Conservation (phyloP, 1,140 invertebrate genomes). For the Dreissena polymorpha region DNA sequence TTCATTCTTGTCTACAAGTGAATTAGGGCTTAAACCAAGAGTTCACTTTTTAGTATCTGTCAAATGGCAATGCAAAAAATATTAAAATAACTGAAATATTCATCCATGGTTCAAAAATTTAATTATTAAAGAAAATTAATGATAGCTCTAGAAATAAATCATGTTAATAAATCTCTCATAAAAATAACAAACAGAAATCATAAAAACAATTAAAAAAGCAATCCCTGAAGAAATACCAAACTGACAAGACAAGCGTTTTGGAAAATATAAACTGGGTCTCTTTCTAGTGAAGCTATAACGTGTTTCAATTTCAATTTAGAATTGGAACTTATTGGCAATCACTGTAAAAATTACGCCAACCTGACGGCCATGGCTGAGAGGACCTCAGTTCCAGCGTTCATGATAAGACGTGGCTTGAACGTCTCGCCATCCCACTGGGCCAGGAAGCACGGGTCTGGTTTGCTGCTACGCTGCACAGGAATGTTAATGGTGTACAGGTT, state of each 20-base stretch:
- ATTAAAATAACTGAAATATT: background rate
- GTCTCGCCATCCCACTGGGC: conserved; percentile 79
- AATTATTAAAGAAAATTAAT: no score
- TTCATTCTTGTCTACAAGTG: background rate
- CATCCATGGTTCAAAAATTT: background rate
- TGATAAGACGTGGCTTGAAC: conserved; percentile 73
- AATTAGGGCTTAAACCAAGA: no score
- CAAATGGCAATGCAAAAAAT: background rate
- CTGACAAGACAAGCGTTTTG: no score
- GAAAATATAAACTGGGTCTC: no score
- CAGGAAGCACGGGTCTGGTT: conserved; percentile 77
- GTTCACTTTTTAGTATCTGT: background rate
- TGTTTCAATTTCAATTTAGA: no score
- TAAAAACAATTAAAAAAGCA: no score
- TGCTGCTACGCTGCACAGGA: conserved; percentile 85
- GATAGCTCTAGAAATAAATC: no score
- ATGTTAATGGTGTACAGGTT: conserved; percentile 92
- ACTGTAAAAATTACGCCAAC: conserved; percentile 58
- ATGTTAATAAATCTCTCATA: no score
- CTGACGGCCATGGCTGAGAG: conserved; percentile 91
- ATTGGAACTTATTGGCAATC: background rate
- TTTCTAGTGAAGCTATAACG: no score
- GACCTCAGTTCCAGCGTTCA: conserved; percentile 83
- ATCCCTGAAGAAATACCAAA: no score
- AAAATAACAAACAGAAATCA: no score